Evolutionary conservation across 2,797 vertebrate species (phyloP).

Genomic region (Lacerta agilis): DNA sequence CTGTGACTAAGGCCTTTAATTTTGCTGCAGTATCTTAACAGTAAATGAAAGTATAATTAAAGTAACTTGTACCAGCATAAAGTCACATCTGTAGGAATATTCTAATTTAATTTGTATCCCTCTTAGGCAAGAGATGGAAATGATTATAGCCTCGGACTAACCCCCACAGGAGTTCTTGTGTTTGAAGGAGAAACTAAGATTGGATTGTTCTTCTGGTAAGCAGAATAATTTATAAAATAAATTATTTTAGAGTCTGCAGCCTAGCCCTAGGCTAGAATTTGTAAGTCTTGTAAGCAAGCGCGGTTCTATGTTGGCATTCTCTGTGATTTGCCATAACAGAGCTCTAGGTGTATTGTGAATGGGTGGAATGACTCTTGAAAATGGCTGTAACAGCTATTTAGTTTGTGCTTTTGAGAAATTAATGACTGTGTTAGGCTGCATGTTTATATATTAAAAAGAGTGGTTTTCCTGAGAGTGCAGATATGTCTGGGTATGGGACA

Average conservation of each 20-base stretch:
- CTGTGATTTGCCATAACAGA: not conserved
- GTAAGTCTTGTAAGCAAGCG: not conserved
- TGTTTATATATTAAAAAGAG: not conserved
- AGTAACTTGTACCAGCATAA: not conserved
- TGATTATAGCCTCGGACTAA: constrained; percentile 96
- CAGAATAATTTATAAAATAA: constrained; percentile 20
- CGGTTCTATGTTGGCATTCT: not conserved
- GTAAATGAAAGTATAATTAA: not conserved
- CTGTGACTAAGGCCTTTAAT: not conserved
- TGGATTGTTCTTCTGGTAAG: constrained; percentile 98
- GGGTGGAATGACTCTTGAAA: not conserved
- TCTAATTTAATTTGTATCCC: constrained; percentile 54
- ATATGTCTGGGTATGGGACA: not conserved
- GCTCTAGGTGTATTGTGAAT: not conserved
- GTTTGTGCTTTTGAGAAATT: not conserved
- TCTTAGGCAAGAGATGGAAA: constrained; percentile 95
- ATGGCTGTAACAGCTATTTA: not conserved
- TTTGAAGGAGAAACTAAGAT: constrained; percentile 99
- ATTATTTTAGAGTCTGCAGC: not conserved
- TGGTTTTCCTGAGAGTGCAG: not conserved
- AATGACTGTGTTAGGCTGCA: not conserved
- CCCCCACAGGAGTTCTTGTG: constrained; percentile 97
- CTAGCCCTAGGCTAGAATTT: not conserved
- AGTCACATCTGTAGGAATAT: constrained; percentile 17
- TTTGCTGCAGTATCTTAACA: not conserved